Conservation (phyloP, 1,140 invertebrate genomes). For the Heliconius melpomene region DNA sequence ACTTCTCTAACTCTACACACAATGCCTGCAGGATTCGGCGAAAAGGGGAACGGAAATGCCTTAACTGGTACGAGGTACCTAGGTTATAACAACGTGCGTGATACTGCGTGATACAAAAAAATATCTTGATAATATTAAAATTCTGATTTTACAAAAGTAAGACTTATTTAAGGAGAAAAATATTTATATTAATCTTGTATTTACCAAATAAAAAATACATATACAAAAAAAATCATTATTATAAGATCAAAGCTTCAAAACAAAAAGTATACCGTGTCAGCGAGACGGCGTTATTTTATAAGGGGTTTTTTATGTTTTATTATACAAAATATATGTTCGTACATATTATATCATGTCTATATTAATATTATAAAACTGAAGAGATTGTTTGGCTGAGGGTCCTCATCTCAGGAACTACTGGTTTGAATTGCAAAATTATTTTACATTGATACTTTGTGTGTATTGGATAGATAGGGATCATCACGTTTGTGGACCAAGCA, state of each 20-base stretch:
- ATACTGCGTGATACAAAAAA: too few relatives aligned
- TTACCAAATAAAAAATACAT: neutral
- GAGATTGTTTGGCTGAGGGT: too few relatives aligned
- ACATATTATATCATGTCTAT: neutral
- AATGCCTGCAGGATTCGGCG: too few relatives aligned
- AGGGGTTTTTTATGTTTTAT: neutral
- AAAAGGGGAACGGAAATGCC: too few relatives aligned
- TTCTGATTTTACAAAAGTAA: neutral
- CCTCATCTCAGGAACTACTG: too few relatives aligned
- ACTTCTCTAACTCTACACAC: too few relatives aligned
- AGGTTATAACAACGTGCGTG: neutral
- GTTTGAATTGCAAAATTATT: too few relatives aligned
- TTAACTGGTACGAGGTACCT: too few relatives aligned
- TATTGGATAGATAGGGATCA: too few relatives aligned
- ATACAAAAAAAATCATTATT: neutral
- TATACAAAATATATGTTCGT: neutral
- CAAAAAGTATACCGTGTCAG: neutral
- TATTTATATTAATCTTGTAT: neutral
- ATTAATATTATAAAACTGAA: neutral
- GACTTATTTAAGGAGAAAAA: neutral
- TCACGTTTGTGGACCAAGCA: too few relatives aligned
- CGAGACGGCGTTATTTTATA: constrained; percentile 3
- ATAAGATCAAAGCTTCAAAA: neutral
- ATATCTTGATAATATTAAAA: too few relatives aligned
- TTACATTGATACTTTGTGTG: too few relatives aligned